phyloP scores from a whole-genome alignment of 2,888 invertebrate species.

The Cosmia trapezina region DNA sequence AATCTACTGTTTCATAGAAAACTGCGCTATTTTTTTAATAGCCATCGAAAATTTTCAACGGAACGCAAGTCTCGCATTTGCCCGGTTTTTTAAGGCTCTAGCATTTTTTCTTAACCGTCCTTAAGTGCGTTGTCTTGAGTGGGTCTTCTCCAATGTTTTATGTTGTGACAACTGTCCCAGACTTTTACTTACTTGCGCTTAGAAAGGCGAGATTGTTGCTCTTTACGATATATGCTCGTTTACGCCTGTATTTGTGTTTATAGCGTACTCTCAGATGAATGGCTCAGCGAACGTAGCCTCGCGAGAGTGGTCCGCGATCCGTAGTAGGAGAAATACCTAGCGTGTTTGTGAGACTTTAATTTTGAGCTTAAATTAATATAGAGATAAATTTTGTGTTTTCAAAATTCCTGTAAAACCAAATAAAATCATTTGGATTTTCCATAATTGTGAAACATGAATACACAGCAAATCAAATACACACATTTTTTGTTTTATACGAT shows the following conservation, averaged over 20 bases:
- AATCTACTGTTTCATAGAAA: too few species aligned
- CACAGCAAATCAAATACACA: too few species aligned
- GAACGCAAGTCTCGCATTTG: too few species aligned
- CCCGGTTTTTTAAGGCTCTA: background rate
- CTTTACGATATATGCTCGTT: constrained; percentile 56
- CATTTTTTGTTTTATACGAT: too few species aligned
- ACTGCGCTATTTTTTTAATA: too few species aligned
- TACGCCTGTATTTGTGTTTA: constrained; percentile 45
- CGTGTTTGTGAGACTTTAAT: background rate
- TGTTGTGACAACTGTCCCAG: constrained; percentile 36
- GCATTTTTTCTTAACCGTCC: background rate
- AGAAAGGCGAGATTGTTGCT: constrained; percentile 59
- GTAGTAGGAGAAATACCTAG: background rate
- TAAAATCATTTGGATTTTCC: too few species aligned
- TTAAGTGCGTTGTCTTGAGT: background rate
- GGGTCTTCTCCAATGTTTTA: constrained; percentile 21
- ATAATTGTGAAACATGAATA: too few species aligned
- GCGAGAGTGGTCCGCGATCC: constrained; percentile 26
- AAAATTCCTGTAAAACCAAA: too few species aligned
- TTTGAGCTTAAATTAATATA: background rate
- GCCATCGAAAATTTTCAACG: too few species aligned
- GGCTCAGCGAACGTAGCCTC: constrained; percentile 36
- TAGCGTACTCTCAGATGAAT: constrained; percentile 49
- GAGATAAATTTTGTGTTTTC: too few species aligned
- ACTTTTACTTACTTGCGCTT: constrained; percentile 63